Conservation (phyloP, 2,888 invertebrate species). For the Mactromeris polynyma region DNA sequence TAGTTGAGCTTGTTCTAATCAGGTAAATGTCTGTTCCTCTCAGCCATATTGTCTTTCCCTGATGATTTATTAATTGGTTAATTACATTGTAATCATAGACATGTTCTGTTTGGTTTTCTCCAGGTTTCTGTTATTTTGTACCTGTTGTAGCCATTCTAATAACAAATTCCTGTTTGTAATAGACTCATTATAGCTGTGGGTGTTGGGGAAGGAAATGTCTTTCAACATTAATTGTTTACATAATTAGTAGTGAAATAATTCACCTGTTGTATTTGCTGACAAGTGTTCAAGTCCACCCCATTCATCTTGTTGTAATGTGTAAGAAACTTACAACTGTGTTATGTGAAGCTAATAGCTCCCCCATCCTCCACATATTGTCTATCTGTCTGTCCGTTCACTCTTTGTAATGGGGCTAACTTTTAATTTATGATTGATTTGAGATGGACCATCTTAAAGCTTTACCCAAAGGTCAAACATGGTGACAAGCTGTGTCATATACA, state of each 20-base stretch:
- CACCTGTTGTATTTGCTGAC: conserved; percentile 13
- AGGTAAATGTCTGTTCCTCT: not conserved
- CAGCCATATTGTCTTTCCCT: not conserved
- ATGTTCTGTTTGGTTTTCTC: not conserved
- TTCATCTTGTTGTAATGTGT: not conserved
- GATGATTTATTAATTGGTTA: not conserved
- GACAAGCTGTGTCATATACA: too few relatives aligned
- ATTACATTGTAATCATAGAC: conserved; percentile 18
- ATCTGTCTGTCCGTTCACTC: too few relatives aligned
- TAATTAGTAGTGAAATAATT: not conserved
- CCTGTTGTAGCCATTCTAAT: not conserved
- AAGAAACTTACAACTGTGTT: not conserved
- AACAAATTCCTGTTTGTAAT: conserved; percentile 1
- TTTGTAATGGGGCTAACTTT: too few relatives aligned
- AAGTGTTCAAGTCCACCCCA: not conserved
- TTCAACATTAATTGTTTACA: not conserved
- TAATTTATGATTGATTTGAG: too few relatives aligned
- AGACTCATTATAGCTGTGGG: conserved; percentile 3
- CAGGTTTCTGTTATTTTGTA: not conserved
- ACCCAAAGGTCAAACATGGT: too few relatives aligned
- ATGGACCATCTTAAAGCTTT: too few relatives aligned
- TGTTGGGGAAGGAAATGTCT: not conserved
- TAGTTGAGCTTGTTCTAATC: not conserved
- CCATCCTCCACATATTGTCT: too few relatives aligned
- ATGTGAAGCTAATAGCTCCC: too few relatives aligned